phyloP scores from a whole-genome alignment of 92 coral and sea anemone species.

The Palythoa caribaeorum region DNA sequence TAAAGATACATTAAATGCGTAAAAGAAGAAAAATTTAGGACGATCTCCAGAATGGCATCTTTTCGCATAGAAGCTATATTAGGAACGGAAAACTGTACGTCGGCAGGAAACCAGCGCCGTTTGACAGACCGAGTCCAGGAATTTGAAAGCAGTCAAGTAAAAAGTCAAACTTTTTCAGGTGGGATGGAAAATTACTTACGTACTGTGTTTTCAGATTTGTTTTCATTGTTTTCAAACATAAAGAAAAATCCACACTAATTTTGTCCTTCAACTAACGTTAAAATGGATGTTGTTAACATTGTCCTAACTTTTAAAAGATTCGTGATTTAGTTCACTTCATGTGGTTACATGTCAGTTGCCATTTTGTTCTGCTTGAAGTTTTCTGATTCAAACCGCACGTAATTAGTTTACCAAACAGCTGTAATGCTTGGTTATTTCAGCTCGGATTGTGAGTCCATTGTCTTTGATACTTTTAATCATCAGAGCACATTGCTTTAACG shows the following conservation, averaged over 20 bases:
- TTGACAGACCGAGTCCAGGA: conserved; percentile 6
- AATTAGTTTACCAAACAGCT: too few species aligned
- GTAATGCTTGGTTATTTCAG: background rate
- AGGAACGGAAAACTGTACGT: background rate
- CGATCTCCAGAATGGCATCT: conserved; percentile 22
- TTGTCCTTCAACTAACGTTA: background rate
- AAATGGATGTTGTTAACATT: background rate
- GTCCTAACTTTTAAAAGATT: background rate
- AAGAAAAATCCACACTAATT: background rate
- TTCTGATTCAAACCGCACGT: background rate
- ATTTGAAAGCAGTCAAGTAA: background rate
- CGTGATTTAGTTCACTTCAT: background rate
- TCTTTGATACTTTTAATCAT: background rate
- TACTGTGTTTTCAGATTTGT: too few species aligned
- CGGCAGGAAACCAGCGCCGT: conserved; percentile 15
- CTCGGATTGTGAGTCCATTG: background rate
- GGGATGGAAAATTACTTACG: background rate
- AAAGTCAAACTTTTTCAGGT: background rate
- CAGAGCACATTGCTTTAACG: background rate
- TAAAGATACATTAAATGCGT: too few species aligned
- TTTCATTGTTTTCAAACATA: background rate
- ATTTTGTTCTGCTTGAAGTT: background rate
- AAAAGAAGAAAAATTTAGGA: background rate
- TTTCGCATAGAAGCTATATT: conserved; percentile 37
- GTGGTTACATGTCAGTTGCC: background rate